A percentile compares a stretch with the other conserved stretches of the same genome.
Evolutionary conservation across 2,113 vertebrate genomes (phyloP).

Genomic region (Pagrus major): DNA sequence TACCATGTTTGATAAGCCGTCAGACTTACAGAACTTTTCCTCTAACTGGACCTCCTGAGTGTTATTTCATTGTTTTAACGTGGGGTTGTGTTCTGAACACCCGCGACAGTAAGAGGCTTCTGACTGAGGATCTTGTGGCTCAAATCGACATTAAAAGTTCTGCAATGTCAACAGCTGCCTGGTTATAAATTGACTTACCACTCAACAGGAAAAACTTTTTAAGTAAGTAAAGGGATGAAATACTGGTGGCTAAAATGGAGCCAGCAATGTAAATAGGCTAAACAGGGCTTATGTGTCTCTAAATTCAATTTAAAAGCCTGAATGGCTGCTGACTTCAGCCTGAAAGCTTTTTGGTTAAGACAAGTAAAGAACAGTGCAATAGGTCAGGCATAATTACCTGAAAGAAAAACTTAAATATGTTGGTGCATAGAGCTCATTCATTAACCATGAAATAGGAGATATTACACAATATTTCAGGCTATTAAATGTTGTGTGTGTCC

Average conservation of each 20-base stretch:
- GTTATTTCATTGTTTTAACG: background rate
- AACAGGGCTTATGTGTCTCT: background rate
- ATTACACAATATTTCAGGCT: background rate
- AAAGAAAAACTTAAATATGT: background rate
- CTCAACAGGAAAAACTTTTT: background rate
- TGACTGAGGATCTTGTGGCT: background rate
- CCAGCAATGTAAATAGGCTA: background rate
- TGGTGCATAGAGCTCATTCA: background rate
- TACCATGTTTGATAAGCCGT: background rate
- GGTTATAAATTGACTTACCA: background rate
- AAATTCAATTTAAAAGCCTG: background rate
- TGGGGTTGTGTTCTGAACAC: background rate
- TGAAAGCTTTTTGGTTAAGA: background rate
- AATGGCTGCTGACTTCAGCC: background rate
- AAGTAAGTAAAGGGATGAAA: background rate
- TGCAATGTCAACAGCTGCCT: background rate
- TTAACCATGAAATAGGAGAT: background rate
- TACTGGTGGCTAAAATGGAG: background rate
- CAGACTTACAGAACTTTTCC: background rate
- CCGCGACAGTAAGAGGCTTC: background rate
- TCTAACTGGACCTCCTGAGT: background rate
- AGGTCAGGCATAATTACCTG: background rate
- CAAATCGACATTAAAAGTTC: background rate
- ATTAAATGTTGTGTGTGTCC: background rate
- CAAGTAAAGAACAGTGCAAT: background rate